Conservation (phyloP, 2,797 vertebrate species). For the Lophotriccus pileatus region DNA sequence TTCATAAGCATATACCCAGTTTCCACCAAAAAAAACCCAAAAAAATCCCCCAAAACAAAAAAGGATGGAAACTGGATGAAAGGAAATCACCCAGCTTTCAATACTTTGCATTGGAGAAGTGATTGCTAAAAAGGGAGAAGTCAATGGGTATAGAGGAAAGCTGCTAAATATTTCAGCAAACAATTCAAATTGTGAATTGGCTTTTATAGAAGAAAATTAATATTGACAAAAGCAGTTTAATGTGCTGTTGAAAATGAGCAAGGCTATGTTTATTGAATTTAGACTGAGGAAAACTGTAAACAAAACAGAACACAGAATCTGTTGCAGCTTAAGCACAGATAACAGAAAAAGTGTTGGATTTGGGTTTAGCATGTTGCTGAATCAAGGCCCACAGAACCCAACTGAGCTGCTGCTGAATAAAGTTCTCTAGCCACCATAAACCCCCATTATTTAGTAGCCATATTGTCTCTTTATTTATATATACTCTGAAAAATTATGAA, state of each 20-base stretch:
- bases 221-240: conserved; percentile 47
- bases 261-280: conserved; percentile 58
- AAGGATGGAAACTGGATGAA: background rate
- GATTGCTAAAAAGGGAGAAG: background rate
- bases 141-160: background rate
- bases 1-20: background rate
- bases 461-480: background rate
- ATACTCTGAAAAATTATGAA: background rate
- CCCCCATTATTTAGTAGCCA: background rate
- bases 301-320: background rate
- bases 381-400: background rate
- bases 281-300: conserved; percentile 21
- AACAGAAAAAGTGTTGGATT: background rate
- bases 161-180: conserved; percentile 15
- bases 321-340: background rate
- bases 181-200: conserved; percentile 5
- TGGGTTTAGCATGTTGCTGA: background rate
- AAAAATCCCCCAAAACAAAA: background rate
- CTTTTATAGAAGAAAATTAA: conserved; percentile 41
- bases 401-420: background rate
- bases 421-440: fast-evolving
- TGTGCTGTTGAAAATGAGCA: background rate
- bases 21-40: background rate
- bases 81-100: background rate
- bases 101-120: background rate